A percentile compares a stretch with the other conserved stretches of the same genome.
Evolutionary conservation across 53 echinoderm and acorn worm species (phyloP).

Genomic region (Luidia sarsii): DNA sequence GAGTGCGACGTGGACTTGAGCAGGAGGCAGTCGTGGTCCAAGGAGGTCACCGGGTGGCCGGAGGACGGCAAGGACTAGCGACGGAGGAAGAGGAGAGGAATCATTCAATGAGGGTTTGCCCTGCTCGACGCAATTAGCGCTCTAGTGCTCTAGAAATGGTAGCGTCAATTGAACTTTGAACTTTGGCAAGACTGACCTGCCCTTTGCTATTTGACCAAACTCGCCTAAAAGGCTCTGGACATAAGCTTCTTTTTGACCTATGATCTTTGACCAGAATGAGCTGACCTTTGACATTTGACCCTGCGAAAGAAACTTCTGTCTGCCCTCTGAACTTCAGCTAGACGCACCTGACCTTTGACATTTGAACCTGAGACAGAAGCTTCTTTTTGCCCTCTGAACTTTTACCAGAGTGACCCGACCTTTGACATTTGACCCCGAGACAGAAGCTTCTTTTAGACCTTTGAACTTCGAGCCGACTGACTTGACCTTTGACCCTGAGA

Average conservation of each 20-base stretch:
- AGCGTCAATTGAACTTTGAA: neutral
- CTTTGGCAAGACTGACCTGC: no score
- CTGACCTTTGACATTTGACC: neutral
- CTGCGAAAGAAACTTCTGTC: neutral
- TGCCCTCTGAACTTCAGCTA: neutral
- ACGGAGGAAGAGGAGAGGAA: neutral
- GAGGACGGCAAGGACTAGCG: conserved; percentile 76
- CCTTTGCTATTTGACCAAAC: no score
- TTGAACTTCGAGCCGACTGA: neutral
- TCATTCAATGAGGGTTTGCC: no score
- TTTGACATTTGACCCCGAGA: neutral
- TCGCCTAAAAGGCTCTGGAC: neutral
- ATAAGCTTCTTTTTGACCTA: neutral
- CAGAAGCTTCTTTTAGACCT: neutral
- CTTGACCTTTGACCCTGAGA: neutral
- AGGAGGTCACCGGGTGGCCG: conserved; percentile 76
- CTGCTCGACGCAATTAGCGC: no score
- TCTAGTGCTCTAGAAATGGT: neutral
- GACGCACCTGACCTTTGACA: neutral
- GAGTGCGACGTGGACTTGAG: conserved; percentile 95
- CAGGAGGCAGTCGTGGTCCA: conserved; percentile 93
- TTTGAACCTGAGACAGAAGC: no score
- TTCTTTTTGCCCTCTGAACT: no score
- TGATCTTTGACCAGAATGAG: no score
- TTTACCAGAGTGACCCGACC: no score